Conservation (phyloP, 2,888 invertebrate species). For the Calameuta filiformis region DNA sequence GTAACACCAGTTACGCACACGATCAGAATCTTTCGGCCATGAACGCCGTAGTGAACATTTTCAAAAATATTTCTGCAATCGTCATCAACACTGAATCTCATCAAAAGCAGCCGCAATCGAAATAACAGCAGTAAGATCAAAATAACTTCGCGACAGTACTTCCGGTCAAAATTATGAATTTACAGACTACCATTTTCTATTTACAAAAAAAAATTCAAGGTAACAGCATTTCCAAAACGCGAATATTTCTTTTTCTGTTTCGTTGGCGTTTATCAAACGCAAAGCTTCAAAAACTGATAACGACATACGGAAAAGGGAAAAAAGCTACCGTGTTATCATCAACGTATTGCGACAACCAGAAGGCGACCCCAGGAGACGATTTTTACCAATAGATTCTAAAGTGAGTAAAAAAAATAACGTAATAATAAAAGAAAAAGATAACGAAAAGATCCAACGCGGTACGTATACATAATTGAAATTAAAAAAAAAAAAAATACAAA, state of each 20-base stretch:
- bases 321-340: not conserved
- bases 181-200: no score
- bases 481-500: constrained; percentile 5
- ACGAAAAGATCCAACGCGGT: not conserved
- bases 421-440: constrained; percentile 14
- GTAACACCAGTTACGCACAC: no score
- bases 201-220: no score
- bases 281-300: no score
- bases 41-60: not conserved
- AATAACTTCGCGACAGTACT: no score
- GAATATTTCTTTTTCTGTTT: not conserved
- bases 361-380: not conserved
- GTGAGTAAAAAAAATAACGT: not conserved
- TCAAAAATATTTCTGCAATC: not conserved
- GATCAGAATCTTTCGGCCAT: no score
- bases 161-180: no score
- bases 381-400: not conserved
- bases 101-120: not conserved
- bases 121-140: no score
- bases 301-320: no score
- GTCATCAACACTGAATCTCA: not conserved
- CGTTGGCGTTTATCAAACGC: not conserved
- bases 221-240: no score
- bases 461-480: not conserved
- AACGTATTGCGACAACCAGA: not conserved